phyloP scores from a whole-genome alignment of 1,140 invertebrate species.

The Vollenhovia emeryi region DNA sequence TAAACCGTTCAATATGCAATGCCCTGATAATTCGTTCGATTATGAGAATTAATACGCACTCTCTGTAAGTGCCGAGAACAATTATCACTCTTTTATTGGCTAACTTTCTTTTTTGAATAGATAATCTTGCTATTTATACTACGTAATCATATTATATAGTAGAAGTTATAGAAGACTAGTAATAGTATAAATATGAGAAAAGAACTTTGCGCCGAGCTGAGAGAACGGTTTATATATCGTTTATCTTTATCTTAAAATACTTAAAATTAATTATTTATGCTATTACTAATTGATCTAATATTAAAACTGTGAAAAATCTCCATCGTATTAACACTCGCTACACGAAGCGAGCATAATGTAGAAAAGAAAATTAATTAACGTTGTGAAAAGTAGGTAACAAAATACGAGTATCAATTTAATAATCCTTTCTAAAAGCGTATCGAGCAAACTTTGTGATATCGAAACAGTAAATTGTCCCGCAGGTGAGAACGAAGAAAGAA shows the following conservation, averaged over 20 bases:
- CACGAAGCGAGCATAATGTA: neutral
- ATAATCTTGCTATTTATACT: neutral
- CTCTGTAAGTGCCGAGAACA: neutral
- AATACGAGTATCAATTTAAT: neutral
- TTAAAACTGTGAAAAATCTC: neutral
- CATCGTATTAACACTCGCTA: neutral
- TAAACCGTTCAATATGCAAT: conserved; percentile 30
- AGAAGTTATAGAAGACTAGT: neutral
- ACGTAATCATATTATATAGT: no score
- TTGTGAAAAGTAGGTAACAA: neutral
- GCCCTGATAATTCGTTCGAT: conserved; percentile 1
- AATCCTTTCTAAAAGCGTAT: neutral
- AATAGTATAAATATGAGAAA: neutral
- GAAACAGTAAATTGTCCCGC: neutral
- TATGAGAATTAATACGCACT: conserved; percentile 34
- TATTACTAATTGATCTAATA: neutral
- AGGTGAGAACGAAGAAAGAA: neutral
- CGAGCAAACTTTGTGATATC: neutral
- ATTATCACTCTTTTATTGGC: neutral
- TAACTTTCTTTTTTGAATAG: neutral
- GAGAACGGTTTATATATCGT: neutral
- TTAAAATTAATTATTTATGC: neutral
- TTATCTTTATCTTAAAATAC: neutral
- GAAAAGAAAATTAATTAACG: neutral
- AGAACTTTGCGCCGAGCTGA: neutral